Percentiles rank a stretch among this genome's conserved stretches.
Evolutionary conservation across 1,140 invertebrate species (phyloP).

Genomic region (Drepana arcuata): DNA sequence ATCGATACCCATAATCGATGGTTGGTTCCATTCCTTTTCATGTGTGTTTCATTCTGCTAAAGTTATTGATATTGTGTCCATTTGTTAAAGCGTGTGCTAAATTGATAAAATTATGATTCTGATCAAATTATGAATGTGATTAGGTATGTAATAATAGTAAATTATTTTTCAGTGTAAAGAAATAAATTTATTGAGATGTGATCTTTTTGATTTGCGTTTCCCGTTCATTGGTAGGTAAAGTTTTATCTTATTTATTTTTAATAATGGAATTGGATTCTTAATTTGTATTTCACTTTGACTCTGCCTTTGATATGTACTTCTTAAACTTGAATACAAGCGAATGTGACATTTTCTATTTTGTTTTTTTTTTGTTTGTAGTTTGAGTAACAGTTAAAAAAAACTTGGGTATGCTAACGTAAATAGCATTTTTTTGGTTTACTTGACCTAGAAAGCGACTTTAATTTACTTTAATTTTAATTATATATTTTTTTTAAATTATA

Average conservation of each 20-base stretch:
- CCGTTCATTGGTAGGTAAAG: constrained; percentile 1
- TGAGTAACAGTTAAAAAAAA: too few species aligned
- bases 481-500: too few species aligned
- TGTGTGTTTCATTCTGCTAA: too few species aligned
- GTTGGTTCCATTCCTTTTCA: constrained; percentile 18
- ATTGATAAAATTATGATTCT: background rate
- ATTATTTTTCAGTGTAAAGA: constrained; percentile 18
- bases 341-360: constrained; percentile 12
- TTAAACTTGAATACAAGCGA: constrained; percentile 10
- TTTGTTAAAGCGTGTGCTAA: too few species aligned
- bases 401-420: too few species aligned
- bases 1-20: constrained; percentile 23
- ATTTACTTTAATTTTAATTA: too few species aligned
- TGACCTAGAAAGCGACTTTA: too few species aligned
- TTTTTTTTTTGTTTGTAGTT: constrained; percentile 5
- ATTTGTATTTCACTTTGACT: constrained; percentile 6
- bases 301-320: constrained; percentile 8
- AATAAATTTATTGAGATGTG: constrained; percentile 18
- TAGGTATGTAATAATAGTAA: constrained; percentile 9
- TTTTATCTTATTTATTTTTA: constrained; percentile 5
- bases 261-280: constrained; percentile 1
- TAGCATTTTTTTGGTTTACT: too few species aligned
- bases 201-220: constrained; percentile 9
- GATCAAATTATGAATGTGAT: background rate
- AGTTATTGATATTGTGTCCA: background rate